phyloP scores from a whole-genome alignment of 1,140 invertebrate species.

The Drosophila virilis region DNA sequence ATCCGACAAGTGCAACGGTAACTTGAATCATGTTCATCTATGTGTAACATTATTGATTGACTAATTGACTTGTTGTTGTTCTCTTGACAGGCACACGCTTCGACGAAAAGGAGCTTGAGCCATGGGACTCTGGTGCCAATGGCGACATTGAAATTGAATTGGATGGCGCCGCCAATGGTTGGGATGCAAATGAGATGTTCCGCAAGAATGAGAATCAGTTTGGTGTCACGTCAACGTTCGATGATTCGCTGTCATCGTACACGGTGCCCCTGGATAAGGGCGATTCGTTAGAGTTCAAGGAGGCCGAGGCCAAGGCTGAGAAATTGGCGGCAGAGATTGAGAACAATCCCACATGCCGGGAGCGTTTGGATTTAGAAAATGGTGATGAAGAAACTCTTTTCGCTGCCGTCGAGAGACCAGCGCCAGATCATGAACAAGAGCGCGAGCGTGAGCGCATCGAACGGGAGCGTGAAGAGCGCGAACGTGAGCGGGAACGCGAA shows the following conservation, averaged over 20 bases:
- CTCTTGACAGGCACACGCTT: constrained; percentile 79
- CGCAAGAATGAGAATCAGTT: constrained; percentile 95
- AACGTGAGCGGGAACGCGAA: constrained; percentile 59
- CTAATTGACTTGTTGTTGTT: neutral
- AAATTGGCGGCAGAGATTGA: constrained; percentile 96
- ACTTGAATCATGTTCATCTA: constrained; percentile 30
- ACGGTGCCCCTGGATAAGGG: constrained; percentile 93
- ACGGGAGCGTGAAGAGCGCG: constrained; percentile 69
- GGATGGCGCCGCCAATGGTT: constrained; percentile 92
- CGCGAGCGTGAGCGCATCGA: constrained; percentile 63
- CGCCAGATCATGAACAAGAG: constrained; percentile 56
- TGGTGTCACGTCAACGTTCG: constrained; percentile 94
- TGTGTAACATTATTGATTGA: neutral
- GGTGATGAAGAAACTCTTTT: constrained; percentile 93
- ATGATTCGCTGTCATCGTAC: constrained; percentile 93
- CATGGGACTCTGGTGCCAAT: constrained; percentile 91
- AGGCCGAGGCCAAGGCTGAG: constrained; percentile 92
- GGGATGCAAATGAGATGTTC: constrained; percentile 98
- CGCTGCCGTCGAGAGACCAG: constrained; percentile 88
- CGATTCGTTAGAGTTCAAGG: constrained; percentile 94
- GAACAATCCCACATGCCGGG: constrained; percentile 91
- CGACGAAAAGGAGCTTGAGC: constrained; percentile 93
- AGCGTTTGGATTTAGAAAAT: constrained; percentile 94
- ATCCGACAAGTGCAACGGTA: constrained; percentile 87
- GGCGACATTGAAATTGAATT: constrained; percentile 88